These are phyloP conservation scores for Phyllostomus discolor DNA, from an alignment of 2,113 vertebrate species.

Conservation along the genomic window DNA sequence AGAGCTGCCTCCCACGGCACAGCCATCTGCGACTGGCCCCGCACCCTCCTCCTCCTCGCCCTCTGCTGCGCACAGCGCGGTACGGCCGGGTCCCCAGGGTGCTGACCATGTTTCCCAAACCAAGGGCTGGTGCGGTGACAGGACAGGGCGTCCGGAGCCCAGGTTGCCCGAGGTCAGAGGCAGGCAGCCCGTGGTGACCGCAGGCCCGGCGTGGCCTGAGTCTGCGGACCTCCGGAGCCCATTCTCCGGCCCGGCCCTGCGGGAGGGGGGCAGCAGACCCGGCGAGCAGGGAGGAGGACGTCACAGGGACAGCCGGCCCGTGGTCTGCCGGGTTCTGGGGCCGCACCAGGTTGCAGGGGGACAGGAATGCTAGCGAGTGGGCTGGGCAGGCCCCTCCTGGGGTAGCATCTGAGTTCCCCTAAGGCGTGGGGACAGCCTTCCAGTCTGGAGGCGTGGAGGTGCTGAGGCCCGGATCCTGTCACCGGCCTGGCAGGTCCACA, in stretches of 20 bases:
- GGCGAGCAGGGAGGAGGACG: accelerated
- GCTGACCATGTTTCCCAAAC: background rate
- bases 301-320: background rate
- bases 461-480: background rate
- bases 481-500: background rate
- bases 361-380: accelerated
- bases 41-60: accelerated
- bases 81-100: background rate
- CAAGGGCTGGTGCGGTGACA: background rate
- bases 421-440: background rate
- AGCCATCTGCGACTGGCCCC: accelerated
- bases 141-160: background rate
- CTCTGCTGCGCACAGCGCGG: accelerated
- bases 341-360: accelerated
- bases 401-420: background rate
- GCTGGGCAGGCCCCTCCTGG: background rate
- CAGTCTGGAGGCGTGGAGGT: background rate
- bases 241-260: background rate
- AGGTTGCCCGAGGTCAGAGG: background rate
- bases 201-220: background rate
- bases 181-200: accelerated
- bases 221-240: background rate
- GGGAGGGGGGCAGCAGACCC: accelerated
- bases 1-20: accelerated
- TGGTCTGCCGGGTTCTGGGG: background rate